Base-by-base conservation (phyloP, 2,888 invertebrate species). In the Chrysotoxum bicinctum region DNA sequence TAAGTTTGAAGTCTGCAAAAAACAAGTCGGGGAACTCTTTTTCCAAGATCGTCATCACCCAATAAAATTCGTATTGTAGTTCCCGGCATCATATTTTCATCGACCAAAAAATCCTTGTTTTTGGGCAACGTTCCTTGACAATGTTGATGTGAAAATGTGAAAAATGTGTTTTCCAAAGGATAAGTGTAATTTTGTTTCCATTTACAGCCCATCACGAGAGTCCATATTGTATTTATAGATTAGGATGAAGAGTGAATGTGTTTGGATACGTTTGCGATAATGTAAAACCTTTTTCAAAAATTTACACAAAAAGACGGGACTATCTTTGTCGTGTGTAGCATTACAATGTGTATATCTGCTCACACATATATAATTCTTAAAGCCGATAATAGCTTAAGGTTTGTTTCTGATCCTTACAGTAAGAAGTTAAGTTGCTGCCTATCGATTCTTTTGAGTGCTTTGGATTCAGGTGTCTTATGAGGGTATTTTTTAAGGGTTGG, bases 81-180 rank as follows among this genome's bases (percentile, higher is more conserved):
- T 30, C 19, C 45, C 14, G n/a, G 40, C 37, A 60, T 40, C 37
- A 60, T 60, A 64, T 64, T 21, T 26, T 62, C 62, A 43, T 62
- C 40, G 62, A 43, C 45, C 45, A 30, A 43, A 7, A 64, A 54
- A 60, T 45, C 45, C 64, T 56, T 45, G 26, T 62, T 74, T 62
- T 37, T 48, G 45, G 62, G 60, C 58, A 62, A 62, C 62, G 52
- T 26, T 54, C 32, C 60, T 64, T 68, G 52, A 54, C 74, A 58
- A 60, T 62, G 60, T 45, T 62, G 60, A 80, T 68, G 66, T 73
- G 68, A 68, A 56, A 78, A 72, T 78, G 70, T 78, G 78, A 62
- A 77, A 77, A 62, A 70, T 70, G 70, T 77, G 70, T 70, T 70
- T 45, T 26, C 60, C 16, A 62, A 69, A 64, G 78, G 64, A 70